Conservation (phyloP, 2,888 invertebrate species). For the Mechanitis messenoides region DNA sequence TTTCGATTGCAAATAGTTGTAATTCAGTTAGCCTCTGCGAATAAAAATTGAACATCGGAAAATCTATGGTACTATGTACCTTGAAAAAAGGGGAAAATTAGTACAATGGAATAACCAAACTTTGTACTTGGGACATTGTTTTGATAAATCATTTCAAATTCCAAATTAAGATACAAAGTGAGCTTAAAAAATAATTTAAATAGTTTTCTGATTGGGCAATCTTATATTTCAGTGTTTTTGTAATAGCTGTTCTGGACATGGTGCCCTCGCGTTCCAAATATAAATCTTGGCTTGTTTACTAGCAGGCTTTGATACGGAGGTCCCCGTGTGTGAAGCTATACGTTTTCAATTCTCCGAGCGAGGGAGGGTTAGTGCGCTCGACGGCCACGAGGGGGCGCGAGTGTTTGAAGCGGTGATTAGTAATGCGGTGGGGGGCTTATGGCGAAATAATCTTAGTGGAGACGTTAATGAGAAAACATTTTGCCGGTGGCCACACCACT, state of each 20-base stretch:
- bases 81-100: slow-evolving; percentile 39
- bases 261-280: slow-evolving; percentile 36
- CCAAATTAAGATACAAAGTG: too few species aligned
- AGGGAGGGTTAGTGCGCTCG: slow-evolving; percentile 45
- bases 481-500: slow-evolving; percentile 40
- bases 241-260: slow-evolving; percentile 24
- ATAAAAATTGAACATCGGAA: slow-evolving; percentile 49
- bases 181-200: too few species aligned
- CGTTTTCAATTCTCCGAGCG: slow-evolving; percentile 56
- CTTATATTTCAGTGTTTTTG: slow-evolving; percentile 22
- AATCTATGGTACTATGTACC: slow-evolving; percentile 48
- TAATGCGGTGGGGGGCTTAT: slow-evolving; percentile 55
- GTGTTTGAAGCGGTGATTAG: slow-evolving; percentile 64
- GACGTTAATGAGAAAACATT: slow-evolving; percentile 64
- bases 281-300: slow-evolving; percentile 46
- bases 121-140: slow-evolving; percentile 11
- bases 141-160: not conserved
- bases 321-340: slow-evolving; percentile 40
- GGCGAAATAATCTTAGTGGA: slow-evolving; percentile 62
- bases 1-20: slow-evolving; percentile 74
- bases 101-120: slow-evolving; percentile 41
- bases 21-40: slow-evolving; percentile 63
- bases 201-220: too few species aligned
- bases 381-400: slow-evolving; percentile 42
- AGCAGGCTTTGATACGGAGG: slow-evolving; percentile 39